Evolutionary conservation across 1,140 invertebrate species (phyloP).

Genomic region (Neotoxoptera formosana): DNA sequence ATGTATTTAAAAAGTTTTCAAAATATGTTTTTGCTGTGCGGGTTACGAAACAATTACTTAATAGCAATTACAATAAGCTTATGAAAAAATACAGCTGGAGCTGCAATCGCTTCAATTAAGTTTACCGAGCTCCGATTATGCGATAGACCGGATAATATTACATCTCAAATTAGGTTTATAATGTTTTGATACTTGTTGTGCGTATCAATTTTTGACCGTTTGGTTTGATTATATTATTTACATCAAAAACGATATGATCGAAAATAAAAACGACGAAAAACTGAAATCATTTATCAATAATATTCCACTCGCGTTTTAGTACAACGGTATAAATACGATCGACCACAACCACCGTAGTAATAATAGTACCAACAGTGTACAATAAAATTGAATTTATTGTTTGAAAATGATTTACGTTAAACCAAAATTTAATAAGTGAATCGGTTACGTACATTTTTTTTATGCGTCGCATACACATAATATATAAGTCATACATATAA

Average conservation of each 20-base stretch:
- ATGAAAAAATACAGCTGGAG: not conserved
- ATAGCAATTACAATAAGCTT: not conserved
- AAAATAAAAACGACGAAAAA: not conserved
- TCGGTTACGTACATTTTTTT: not conserved
- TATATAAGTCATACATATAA: not conserved
- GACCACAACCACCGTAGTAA: not conserved
- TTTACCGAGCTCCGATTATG: not conserved
- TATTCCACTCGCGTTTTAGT: not conserved
- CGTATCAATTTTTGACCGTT: not conserved
- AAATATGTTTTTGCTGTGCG: too few species aligned
- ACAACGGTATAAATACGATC: not conserved
- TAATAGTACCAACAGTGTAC: not conserved
- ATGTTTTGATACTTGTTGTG: not conserved
- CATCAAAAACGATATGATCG: not conserved
- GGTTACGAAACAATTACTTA: too few species aligned
- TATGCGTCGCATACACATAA: not conserved
- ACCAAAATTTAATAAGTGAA: slow-evolving; percentile 1
- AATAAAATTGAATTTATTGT: slow-evolving; percentile 6
- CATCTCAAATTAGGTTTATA: not conserved
- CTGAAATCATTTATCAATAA: not conserved
- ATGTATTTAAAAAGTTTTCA: too few species aligned
- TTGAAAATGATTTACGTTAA: not conserved
- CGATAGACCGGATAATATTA: not conserved
- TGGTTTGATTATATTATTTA: not conserved
- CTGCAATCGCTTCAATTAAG: not conserved